These are phyloP conservation scores for Ranitomeya imitator DNA, from an alignment of 2,113 vertebrate species.

Conservation along the genomic window DNA sequence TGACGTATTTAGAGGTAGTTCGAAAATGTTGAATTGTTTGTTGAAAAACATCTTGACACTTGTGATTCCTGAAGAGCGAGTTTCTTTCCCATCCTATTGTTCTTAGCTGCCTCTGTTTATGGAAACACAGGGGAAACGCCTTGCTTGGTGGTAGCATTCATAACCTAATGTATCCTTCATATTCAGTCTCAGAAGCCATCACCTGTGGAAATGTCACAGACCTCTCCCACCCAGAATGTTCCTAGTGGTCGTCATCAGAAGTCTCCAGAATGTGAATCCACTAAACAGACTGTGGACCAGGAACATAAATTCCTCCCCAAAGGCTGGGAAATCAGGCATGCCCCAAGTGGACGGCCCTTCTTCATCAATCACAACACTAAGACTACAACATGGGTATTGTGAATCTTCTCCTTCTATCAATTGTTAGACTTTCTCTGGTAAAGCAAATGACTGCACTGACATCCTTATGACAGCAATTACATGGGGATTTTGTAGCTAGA, in stretches of 20 bases:
- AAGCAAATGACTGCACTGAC: background rate
- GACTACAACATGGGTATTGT: conserved; percentile 90
- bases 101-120: conserved; percentile 18
- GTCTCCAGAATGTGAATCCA: conserved; percentile 64
- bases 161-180: background rate
- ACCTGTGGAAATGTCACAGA: conserved; percentile 67
- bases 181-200: conserved; percentile 63
- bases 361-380: conserved; percentile 95
- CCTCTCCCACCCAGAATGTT: conserved; percentile 63
- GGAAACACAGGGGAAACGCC: background rate
- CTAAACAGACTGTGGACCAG: conserved; percentile 66
- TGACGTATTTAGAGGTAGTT: background rate
- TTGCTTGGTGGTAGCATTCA: background rate
- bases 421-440: no score
- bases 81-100: conserved; percentile 56
- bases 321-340: conserved; percentile 92
- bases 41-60: conserved; percentile 75
- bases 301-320: conserved; percentile 80
- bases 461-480: background rate
- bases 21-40: background rate
- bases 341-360: conserved; percentile 88
- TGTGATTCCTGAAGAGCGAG: conserved; percentile 85
- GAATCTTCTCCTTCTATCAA: background rate
- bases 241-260: conserved; percentile 64
- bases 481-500: background rate